Evolutionary conservation across 2,797 vertebrate genomes (phyloP), one percentile per base, ranked within the genome.

Genomic region (Synanceia verrucosa): DNA sequence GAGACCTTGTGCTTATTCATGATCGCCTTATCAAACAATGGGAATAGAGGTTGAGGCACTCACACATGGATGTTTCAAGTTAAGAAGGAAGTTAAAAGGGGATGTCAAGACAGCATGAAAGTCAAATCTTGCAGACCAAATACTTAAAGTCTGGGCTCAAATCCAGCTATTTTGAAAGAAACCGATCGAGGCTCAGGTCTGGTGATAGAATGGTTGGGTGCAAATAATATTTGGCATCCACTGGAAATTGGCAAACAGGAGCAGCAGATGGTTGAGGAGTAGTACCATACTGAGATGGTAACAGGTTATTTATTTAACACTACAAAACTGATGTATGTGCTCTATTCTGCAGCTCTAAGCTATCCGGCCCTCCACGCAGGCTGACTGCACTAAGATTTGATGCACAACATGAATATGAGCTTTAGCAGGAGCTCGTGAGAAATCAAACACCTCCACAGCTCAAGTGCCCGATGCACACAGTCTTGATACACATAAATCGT

Each of bases 221-320:
- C 33, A 65, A 67, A 79, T 19, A 72, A 19, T 19, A 73, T 31
- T 34, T 76, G 55, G 50, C 53, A 48, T 65, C 71, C 18, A 11
- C 9, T 59, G 37, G 7, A 72, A 48, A 57, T 79, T 87, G 78
- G 85, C 78, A 82, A 77, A 72, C 10, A 44, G 2, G 12, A 57
- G 44, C 41, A 62, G 70, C 85, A 91, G 81, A 90, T 86, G 85
- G 83, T 55, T 24, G 37, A 44, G 55, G 56, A 80, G 52, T 53
- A 63, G 33, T 18, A 74, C 28, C 65, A 82, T 48, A 79, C 46
- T 67, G 46, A 64, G 36, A 78, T 23, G 28, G 56, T 46, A 50
- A 51, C 70, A 72, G 59, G 66, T 73, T 76, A 71, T 78, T 83
- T 82, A 78, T 62, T 76, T 71, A 70, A 83, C 71, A 79, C 26